A percentile compares a stretch with the other conserved stretches of the same genome.
Evolutionary conservation across 2,113 vertebrate species (phyloP).

Genomic region (Leuciscus idus): DNA sequence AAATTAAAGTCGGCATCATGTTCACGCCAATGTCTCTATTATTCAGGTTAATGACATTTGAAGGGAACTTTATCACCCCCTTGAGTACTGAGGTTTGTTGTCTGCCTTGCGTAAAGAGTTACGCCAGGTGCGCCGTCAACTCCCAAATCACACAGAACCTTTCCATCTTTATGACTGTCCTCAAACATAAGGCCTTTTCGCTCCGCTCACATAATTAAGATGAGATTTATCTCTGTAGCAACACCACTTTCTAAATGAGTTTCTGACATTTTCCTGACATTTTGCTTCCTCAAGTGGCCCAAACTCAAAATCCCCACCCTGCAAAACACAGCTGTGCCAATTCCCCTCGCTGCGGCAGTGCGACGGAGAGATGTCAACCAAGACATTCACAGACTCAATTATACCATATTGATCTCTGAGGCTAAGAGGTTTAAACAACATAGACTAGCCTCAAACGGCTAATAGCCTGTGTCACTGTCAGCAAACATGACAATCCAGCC

Average conservation of each 20-base stretch:
- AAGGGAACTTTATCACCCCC: not conserved
- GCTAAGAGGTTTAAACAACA: slow-evolving; percentile 49
- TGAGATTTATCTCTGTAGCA: slow-evolving; percentile 53
- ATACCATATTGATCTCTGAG: slow-evolving; percentile 66
- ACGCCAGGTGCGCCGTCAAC: not conserved
- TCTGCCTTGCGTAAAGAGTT: not conserved
- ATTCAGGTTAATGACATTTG: not conserved
- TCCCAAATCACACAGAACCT: slow-evolving; percentile 25
- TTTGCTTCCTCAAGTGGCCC: slow-evolving; percentile 51
- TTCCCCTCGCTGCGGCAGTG: slow-evolving; percentile 37
- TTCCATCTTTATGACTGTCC: slow-evolving; percentile 28
- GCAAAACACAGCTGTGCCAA: slow-evolving; percentile 56
- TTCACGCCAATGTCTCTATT: not conserved
- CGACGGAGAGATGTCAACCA: slow-evolving; percentile 59
- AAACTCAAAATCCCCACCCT: slow-evolving; percentile 49
- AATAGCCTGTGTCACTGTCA: slow-evolving; percentile 56
- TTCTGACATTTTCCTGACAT: slow-evolving; percentile 62
- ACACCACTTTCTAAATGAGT: slow-evolving; percentile 55
- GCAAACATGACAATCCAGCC: slow-evolving; percentile 32
- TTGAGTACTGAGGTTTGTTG: not conserved
- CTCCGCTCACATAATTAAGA: slow-evolving; percentile 25
- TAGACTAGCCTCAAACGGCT: slow-evolving; percentile 58
- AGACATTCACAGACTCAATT: slow-evolving; percentile 70
- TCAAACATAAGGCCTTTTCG: slow-evolving; percentile 12
- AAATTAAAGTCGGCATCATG: not conserved